Evolutionary conservation across 2,113 vertebrate species (phyloP), one percentile per base, ranked within the genome.

Genomic region (Holacanthus passer): DNA sequence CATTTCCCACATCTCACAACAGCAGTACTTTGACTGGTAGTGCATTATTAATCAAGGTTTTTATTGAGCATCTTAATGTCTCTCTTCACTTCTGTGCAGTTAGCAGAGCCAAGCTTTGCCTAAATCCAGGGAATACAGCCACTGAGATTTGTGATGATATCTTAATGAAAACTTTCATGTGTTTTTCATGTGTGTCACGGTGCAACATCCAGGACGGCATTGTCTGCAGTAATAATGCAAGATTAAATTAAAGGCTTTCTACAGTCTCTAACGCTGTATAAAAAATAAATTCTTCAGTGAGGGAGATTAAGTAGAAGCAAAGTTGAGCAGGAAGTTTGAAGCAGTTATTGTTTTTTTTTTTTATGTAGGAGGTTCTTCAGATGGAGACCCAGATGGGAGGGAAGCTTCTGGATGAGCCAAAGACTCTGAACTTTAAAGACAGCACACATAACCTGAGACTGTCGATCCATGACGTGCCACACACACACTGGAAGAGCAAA

Each of bases 401-500:
- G 63, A 97, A 97, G 88, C 96, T 99, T 73, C 88, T 99, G 85
- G 98, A 98, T 77, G 98, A 99, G 87, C 97, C 98, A 77, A 99
- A 98, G 94, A 95, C 96, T 64, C 95, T 99, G 87, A 95, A 96
- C 93, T 99, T 99, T 89, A 99, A 99, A 93, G 97, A 97, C 93
- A 99, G 97, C 88, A 96, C 96, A 80, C 97, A 98, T 84, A 98
- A 99, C 86, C 95, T 99, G 82, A 97, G 98, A 85, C 94, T 99
- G 45, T 99, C 98, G 0, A 93, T 99, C 83, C 98, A 99, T 0
- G 97, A 98, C 3, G 92, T 98, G 39, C 91, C 97, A 50, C 97
- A 98, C 88, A 96, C 96, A 56, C 95, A 97, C 72, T 99, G 98
- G 98, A 98, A 97, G 91, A 99, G 97, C 95, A 99, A 99, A 90